These are phyloP conservation scores for Archilochus colubris DNA, from an alignment of 2,113 vertebrate species.

Conservation along the genomic window DNA sequence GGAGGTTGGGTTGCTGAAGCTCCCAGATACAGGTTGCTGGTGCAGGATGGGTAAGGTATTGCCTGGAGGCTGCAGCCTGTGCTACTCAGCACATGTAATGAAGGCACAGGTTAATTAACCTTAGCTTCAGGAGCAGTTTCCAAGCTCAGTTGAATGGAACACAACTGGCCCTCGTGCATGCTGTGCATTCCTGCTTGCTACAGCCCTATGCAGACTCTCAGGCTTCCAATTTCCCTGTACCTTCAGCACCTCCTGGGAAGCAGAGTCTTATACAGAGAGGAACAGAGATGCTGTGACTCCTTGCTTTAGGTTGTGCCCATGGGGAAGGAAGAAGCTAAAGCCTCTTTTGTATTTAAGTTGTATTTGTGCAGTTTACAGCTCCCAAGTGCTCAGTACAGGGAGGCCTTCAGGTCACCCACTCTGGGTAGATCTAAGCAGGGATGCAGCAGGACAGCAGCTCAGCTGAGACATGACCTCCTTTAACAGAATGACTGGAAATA, in stretches of 20 bases:
- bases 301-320: background rate
- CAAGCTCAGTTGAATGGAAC: background rate
- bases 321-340: background rate
- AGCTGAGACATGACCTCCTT: too few relatives aligned
- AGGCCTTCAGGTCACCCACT: background rate
- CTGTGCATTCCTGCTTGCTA: background rate
- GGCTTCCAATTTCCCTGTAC: background rate
- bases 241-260: background rate
- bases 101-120: background rate
- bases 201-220: rapidly evolving
- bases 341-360: background rate
- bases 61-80: background rate
- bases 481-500: background rate
- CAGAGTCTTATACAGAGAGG: background rate
- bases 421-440: background rate
- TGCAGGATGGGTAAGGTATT: background rate
- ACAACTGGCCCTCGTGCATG: rapidly evolving
- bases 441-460: background rate
- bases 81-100: rapidly evolving
- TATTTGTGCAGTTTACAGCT: background rate
- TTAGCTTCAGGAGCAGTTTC: background rate
- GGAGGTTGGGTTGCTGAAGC: background rate
- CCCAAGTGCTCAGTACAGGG: rapidly evolving
- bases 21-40: rapidly evolving
- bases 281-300: background rate